Percentiles rank a stretch among this genome's conserved stretches.
These are phyloP conservation scores for Stichodactyla helianthus DNA, from an alignment of 64 coral and sea anemone genomes.

Conservation along the genomic window DNA sequence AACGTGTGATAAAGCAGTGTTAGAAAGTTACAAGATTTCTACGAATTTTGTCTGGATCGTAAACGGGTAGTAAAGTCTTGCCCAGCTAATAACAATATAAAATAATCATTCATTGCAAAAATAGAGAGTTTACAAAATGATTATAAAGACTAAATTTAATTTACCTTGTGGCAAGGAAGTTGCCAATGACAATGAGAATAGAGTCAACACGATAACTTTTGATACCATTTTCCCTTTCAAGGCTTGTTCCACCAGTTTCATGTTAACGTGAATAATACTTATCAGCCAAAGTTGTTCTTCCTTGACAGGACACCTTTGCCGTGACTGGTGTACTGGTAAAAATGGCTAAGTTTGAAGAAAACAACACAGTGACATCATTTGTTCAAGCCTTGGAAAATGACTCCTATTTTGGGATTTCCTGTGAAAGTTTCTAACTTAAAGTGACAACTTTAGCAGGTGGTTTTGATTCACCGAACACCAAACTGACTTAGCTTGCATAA, in stretches of 20 bases:
- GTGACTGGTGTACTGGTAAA: not conserved
- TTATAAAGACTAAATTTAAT: not conserved
- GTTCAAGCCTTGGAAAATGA: not conserved
- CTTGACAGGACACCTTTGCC: not conserved
- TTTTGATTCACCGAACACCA: not conserved
- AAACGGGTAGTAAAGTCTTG: not conserved
- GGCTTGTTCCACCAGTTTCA: not conserved
- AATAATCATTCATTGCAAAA: not conserved
- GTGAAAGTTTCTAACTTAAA: not conserved
- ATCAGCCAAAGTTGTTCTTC: not conserved
- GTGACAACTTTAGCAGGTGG: not conserved
- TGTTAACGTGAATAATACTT: too few relatives aligned
- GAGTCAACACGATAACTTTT: not conserved
- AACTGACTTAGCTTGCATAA: not conserved
- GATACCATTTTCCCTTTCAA: not conserved
- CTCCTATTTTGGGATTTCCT: not conserved
- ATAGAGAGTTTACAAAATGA: not conserved
- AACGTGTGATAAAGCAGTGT: too few relatives aligned
- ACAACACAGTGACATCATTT: not conserved
- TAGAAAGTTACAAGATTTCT: not conserved
- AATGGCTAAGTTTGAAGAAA: not conserved
- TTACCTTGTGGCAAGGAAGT: not conserved
- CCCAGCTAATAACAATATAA: not conserved
- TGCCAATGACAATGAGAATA: not conserved
- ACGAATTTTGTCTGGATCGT: not conserved